phyloP scores from a whole-genome alignment of 2,888 invertebrate species.

The Coelopa pilipes region DNA sequence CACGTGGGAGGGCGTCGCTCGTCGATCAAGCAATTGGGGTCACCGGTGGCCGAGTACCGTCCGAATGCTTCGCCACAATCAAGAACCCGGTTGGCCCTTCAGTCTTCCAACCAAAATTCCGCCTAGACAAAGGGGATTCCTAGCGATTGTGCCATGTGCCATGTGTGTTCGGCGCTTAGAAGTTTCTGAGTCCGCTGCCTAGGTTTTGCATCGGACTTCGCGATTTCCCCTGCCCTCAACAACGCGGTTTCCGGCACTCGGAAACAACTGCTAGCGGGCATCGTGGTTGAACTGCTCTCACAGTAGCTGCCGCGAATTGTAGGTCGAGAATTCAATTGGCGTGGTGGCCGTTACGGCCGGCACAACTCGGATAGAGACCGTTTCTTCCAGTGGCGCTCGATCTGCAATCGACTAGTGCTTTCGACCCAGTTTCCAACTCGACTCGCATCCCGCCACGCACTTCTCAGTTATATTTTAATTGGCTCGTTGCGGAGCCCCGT shows the following conservation, averaged over 20 bases:
- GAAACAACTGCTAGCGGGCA: background rate
- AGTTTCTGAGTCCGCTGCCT: too few species aligned
- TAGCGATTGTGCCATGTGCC: too few species aligned
- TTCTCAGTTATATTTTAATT: too few species aligned
- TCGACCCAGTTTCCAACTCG: constrained; percentile 18
- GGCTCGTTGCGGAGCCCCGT: too few species aligned
- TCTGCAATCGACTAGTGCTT: constrained; percentile 9
- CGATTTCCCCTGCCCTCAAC: background rate
- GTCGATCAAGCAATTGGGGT: background rate
- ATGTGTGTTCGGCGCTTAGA: too few species aligned
- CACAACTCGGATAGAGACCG: too few species aligned
- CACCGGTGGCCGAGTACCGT: background rate
- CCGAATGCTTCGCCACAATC: background rate
- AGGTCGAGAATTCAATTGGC: too few species aligned
- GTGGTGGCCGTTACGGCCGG: too few species aligned
- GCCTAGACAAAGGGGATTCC: too few species aligned
- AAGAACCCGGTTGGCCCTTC: background rate
- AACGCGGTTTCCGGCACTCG: too few species aligned
- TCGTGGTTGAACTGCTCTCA: background rate
- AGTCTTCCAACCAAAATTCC: too few species aligned
- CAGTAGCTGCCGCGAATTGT: background rate
- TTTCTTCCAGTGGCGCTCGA: constrained; percentile 10
- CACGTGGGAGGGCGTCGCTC: background rate
- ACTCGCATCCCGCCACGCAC: background rate
- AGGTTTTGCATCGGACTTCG: too few species aligned